Evolutionary conservation across 2,888 invertebrate species (phyloP).

Genomic region (Cheilosia vernalis): DNA sequence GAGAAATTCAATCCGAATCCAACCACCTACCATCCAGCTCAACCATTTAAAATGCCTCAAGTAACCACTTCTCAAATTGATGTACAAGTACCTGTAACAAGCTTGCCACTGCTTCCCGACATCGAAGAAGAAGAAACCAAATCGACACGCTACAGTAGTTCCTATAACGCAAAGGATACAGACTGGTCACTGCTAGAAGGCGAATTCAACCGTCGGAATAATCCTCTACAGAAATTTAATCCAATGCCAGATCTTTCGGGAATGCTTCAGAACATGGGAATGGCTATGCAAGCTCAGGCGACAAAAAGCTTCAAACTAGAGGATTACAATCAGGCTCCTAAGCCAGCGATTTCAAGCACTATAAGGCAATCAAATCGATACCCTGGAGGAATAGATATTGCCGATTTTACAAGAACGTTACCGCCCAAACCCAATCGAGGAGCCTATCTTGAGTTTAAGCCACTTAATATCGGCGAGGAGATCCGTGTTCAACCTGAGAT

Average conservation of each 20-base stretch:
- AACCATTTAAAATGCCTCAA: slow-evolving; percentile 15
- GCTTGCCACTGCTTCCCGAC: slow-evolving; percentile 52
- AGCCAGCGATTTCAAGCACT: slow-evolving; percentile 78
- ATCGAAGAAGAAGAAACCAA: slow-evolving; percentile 63
- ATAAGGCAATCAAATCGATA: slow-evolving; percentile 69
- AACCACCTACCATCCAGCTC: slow-evolving; percentile 77
- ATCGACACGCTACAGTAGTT: slow-evolving; percentile 82
- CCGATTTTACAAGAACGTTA: slow-evolving; percentile 78
- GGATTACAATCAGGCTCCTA: slow-evolving; percentile 79
- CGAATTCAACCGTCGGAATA: slow-evolving; percentile 35
- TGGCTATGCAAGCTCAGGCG: slow-evolving; percentile 76
- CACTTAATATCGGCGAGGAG: slow-evolving; percentile 81
- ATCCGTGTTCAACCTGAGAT: slow-evolving; percentile 81
- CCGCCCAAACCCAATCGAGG: slow-evolving; percentile 80
- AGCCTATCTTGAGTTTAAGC: slow-evolving; percentile 83
- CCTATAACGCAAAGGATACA: slow-evolving; percentile 82
- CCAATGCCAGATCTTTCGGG: slow-evolving; percentile 77
- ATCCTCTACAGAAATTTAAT: slow-evolving; percentile 36
- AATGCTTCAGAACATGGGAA: slow-evolving; percentile 83
- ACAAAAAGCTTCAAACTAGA: slow-evolving; percentile 79
- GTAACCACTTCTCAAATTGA: slow-evolving; percentile 79
- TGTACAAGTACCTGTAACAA: slow-evolving; percentile 38
- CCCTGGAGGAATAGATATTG: slow-evolving; percentile 76
- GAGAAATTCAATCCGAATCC: slow-evolving; percentile 54
- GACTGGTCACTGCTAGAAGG: slow-evolving; percentile 77